Percentiles rank a stretch among this genome's conserved stretches.
phyloP scores from a whole-genome alignment of 2,113 vertebrate species.

The Holacanthus passer region DNA sequence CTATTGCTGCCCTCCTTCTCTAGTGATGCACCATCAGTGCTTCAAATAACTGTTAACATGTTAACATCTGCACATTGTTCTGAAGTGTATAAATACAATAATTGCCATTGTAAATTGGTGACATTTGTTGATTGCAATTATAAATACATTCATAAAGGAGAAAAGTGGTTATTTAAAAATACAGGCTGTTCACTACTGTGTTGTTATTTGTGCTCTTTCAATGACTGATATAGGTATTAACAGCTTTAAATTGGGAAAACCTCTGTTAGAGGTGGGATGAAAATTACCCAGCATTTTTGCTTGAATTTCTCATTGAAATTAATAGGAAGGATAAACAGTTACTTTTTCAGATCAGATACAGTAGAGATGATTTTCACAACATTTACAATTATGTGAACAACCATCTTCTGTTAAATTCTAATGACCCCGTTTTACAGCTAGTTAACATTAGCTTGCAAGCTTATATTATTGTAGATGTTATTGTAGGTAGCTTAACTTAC shows the following conservation, averaged over 20 bases:
- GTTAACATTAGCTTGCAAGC: background rate
- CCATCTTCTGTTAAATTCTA: background rate
- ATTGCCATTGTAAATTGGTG: background rate
- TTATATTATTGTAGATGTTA: background rate
- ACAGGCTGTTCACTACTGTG: background rate
- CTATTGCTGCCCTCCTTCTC: background rate
- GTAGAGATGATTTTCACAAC: too few relatives aligned
- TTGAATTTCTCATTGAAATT: background rate
- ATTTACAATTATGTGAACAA: background rate
- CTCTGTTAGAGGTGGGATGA: background rate
- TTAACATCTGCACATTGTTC: background rate
- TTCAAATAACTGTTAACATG: background rate
- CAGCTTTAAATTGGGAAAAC: background rate
- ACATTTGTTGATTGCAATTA: background rate
- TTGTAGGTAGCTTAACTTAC: background rate
- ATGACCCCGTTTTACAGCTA: background rate
- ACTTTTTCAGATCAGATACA: background rate
- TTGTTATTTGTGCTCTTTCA: background rate
- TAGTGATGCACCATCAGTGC: background rate
- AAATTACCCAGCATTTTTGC: background rate
- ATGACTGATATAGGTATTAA: background rate
- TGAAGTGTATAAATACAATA: background rate
- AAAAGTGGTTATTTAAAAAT: conserved; percentile 4
- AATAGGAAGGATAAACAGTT: background rate
- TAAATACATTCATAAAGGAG: background rate